These are phyloP conservation scores for Epinephelus moara DNA, from an alignment of 2,113 vertebrate genomes.

Conservation along the genomic window DNA sequence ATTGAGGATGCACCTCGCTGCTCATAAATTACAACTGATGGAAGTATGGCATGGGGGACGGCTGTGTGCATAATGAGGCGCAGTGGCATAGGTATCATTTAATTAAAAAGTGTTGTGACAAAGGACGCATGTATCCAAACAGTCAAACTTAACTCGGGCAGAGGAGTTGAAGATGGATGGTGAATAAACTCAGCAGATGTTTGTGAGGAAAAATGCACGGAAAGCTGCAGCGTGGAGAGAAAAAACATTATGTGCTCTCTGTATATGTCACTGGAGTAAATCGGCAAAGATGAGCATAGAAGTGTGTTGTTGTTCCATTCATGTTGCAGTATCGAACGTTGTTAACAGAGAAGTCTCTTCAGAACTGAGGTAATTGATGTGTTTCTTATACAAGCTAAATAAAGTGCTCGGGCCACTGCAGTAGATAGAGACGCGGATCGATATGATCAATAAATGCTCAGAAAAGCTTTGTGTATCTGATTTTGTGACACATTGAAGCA, in stretches of 20 bases:
- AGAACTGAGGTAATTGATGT: not conserved
- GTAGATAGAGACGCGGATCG: not conserved
- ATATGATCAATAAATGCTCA: conserved; percentile 12
- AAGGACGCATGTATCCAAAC: conserved; percentile 62
- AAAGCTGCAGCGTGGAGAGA: not conserved
- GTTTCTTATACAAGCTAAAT: conserved; percentile 18
- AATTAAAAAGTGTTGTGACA: conserved; percentile 78
- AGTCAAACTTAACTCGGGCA: conserved; percentile 53
- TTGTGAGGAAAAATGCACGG: conserved; percentile 30
- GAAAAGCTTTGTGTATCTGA: not conserved
- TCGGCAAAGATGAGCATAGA: conserved; percentile 1
- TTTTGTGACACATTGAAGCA: not conserved
- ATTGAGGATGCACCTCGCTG: conserved; percentile 68
- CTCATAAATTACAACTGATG: conserved; percentile 78
- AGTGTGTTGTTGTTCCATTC: not conserved
- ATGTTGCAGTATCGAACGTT: not conserved
- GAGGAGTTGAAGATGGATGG: conserved; percentile 52
- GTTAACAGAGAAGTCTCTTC: not conserved
- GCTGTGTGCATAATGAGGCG: conserved; percentile 70
- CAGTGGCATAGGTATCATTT: conserved; percentile 75
- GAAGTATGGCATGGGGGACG: conserved; percentile 64
- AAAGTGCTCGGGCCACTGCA: conserved; percentile 7
- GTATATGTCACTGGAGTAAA: not conserved
- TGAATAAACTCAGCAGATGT: conserved; percentile 37
- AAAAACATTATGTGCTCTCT: not conserved